Conservation (phyloP, 2,113 vertebrate species). For the Stigmatopora argus region DNA sequence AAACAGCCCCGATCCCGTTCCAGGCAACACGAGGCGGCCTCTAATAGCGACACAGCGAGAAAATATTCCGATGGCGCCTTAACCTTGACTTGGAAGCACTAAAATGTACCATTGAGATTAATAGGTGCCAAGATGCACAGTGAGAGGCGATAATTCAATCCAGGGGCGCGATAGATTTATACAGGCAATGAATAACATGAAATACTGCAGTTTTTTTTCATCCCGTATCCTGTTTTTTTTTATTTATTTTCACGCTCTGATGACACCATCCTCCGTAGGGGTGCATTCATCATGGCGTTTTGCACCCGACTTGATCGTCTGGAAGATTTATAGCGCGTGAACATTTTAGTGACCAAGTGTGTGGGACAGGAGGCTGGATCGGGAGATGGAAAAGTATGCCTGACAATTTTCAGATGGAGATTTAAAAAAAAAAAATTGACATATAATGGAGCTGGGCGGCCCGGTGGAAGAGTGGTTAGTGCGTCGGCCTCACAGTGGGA, state of each 20-base stretch:
- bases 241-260: not conserved
- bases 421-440: too few species aligned
- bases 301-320: not conserved
- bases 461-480: too few species aligned
- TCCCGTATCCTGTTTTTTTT: not conserved
- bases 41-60: constrained; percentile 45
- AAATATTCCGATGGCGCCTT: constrained; percentile 54
- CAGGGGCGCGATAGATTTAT: constrained; percentile 41
- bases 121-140: constrained; percentile 41
- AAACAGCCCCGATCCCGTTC: constrained; percentile 50
- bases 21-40: constrained; percentile 43
- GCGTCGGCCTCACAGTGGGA: too few species aligned
- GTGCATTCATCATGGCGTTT: constrained; percentile 3
- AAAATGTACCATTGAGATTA: constrained; percentile 52
- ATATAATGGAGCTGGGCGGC: too few species aligned
- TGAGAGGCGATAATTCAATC: constrained; percentile 65
- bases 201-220: constrained; percentile 17
- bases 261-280: not conserved
- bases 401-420: too few species aligned
- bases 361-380: not conserved
- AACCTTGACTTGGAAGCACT: constrained; percentile 50
- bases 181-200: constrained; percentile 22
- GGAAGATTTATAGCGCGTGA: not conserved
- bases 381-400: too few species aligned
- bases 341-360: not conserved